Base-by-base conservation (phyloP, 1,140 invertebrate species). In the Nebria ingens region DNA sequence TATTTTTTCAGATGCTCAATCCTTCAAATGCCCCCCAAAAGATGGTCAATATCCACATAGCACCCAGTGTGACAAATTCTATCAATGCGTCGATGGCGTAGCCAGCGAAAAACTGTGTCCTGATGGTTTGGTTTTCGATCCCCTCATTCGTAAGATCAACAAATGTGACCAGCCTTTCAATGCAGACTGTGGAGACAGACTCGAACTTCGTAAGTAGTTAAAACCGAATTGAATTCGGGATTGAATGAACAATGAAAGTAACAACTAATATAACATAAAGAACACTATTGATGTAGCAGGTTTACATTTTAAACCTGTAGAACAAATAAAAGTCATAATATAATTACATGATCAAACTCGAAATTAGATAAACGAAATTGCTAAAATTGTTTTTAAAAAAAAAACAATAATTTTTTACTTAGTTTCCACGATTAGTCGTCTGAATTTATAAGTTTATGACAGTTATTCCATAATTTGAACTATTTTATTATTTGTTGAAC, bases 111-210 rank as follows among this genome's bases (percentile, higher is more conserved):
- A 89, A 70, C 74, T 89, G 1, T 93, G 89, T 65, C 85, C 87
- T 2, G 89, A 93, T 67, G 89, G 89, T 57, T 76, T 92, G 13
- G 89, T 91, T 17, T 93, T 91, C 71, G 88, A 92, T 75, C 86
- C 83, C 1, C 65, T 82, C 54, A 91, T 87, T 72, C 79, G 85
- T 58, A 87, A 89, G 72, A 77, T 87, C 65, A 91, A 91, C 76
- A 91, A 91, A 69, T 93, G 90, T 67, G 90, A 93, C 71, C 87
- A 91, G 66, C 85, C 87, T 62, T 91, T 91, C 79, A 91, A 91
- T 61, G 87, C 92, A 6, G 89, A 93, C 65, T 94, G 90, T 65
- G 85, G 85, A 40, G 87, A 89, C 65, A 80, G 90, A 60, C 80
- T 83, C 19, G 86, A 91, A 73, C 74, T 93, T 54, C 91, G 90